Percentiles rank a stretch among this genome's conserved stretches.
phyloP scores from a whole-genome alignment of 2,888 invertebrate species.

The Erannis defoliaria region DNA sequence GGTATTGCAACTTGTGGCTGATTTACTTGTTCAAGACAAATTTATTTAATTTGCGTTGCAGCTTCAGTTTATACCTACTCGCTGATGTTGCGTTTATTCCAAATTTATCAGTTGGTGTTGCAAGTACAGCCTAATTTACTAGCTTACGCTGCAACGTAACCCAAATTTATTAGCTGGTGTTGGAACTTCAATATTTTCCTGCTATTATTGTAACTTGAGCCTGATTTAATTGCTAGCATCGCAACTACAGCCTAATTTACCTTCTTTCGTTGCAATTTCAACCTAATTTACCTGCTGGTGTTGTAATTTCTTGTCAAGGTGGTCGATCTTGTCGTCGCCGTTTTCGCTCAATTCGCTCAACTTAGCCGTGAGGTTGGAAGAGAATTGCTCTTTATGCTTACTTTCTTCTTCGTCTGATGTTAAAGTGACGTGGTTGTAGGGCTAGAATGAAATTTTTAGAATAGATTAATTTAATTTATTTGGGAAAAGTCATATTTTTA shows the following conservation, averaged over 20 bases:
- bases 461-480: background rate
- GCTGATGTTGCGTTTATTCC: no score
- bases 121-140: no score
- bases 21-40: no score
- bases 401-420: slow-evolving; percentile 93
- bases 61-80: no score
- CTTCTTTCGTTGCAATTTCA: background rate
- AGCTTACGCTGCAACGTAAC: no score
- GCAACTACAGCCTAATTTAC: background rate
- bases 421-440: slow-evolving; percentile 90
- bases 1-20: no score
- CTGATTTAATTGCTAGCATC: background rate
- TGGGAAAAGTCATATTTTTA: no score
- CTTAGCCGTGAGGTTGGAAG: slow-evolving; percentile 85
- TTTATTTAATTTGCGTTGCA: no score
- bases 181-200: background rate
- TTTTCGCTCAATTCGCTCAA: slow-evolving; percentile 74
- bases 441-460: slow-evolving; percentile 70
- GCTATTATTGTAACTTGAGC: background rate
- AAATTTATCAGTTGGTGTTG: no score
- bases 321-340: slow-evolving; percentile 80
- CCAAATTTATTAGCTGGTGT: no score
- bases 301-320: slow-evolving; percentile 88
- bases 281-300: slow-evolving; percentile 56
- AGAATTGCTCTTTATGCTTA: slow-evolving; percentile 86